Percentiles rank a stretch among this genome's conserved stretches.
These are phyloP conservation scores for Coecobrya sp. DNA, from an alignment of 2,888 invertebrate species.

Conservation along the genomic window DNA sequence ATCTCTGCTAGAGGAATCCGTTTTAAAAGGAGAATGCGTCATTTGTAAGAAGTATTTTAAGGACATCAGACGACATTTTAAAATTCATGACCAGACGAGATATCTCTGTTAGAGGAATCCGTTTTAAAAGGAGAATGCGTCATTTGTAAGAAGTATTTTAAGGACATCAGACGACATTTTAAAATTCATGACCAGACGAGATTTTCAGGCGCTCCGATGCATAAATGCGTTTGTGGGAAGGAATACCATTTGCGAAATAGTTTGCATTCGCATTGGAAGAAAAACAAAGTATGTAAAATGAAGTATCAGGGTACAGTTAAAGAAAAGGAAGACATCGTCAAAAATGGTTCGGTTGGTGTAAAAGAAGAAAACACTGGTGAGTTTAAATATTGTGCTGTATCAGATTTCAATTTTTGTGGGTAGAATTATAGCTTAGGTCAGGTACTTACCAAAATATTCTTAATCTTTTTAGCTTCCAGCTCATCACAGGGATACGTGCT, in stretches of 20 bases:
- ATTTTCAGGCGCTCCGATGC: conserved; percentile 33
- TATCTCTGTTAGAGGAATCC: no score
- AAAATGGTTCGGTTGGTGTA: background rate
- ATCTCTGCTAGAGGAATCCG: conserved; percentile 1
- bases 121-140: background rate
- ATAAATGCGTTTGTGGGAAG: conserved; percentile 56
- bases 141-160: conserved; percentile 9
- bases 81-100: background rate
- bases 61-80: conserved; percentile 33
- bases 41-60: conserved; percentile 24
- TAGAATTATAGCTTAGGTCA: no score
- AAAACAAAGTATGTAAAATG: conserved; percentile 20
- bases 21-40: background rate
- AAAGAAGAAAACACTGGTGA: background rate
- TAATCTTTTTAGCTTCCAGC: no score
- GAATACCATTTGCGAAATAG: conserved; percentile 45
- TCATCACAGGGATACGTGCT: background rate
- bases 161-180: conserved; percentile 38
- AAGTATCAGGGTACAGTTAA: background rate
- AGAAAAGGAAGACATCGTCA: background rate
- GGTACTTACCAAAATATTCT: no score
- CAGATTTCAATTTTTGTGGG: no score
- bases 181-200: conserved; percentile 7
- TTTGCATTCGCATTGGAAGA: conserved; percentile 57
- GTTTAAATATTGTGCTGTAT: no score